Base-by-base conservation (phyloP, 2,113 vertebrate genomes). In the Caretta caretta region DNA sequence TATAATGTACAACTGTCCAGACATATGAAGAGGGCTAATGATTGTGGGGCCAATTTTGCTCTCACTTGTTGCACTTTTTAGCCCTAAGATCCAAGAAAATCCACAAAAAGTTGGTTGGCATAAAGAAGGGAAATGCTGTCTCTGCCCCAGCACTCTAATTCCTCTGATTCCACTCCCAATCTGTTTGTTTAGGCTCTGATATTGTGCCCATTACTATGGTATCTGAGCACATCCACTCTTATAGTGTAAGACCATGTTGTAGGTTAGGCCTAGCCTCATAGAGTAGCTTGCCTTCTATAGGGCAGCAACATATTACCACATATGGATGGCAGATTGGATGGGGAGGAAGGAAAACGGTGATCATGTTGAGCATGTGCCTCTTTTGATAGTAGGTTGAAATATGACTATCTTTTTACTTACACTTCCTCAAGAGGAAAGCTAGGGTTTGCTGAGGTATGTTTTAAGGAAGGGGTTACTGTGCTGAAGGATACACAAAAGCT, bases 401-500 rank as follows among this genome's bases (percentile, higher is more conserved):
- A 57, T 57, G 56, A 25, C 56, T 14, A 16, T 69, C 65, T 69
- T 69, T n/a, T 69, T 69, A 69, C 35, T n/a, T 35, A 20, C 5
- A 5, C 31, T 31, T 46, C 49, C 38, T 42, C n/a, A 19, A 56
- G 49, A 42, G 3, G 5, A 92, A 46, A 1, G 49, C 9, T 11
- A 62, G 4, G 25, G 38, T 12, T 24, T 38, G 4, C 3, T 83
- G 17, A n/a, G 49, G 57, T 89, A 24, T 9, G 42, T 35, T 65
- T 31, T 80, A 25, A 80, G 48, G 31, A 49, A 54, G 25, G 12
- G 12, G 6, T 54, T 54, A 24, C 0, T 0, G 20, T 54, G 51
- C 48, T 75, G 87, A 87, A 84, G 57, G 48, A 62, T 35, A 12
- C 48, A 7, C 79, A 0, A 3, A 84, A 20, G 1, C 29, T n/a